Conservation (phyloP, 1,140 invertebrate genomes). For the Brachionus angularis region DNA sequence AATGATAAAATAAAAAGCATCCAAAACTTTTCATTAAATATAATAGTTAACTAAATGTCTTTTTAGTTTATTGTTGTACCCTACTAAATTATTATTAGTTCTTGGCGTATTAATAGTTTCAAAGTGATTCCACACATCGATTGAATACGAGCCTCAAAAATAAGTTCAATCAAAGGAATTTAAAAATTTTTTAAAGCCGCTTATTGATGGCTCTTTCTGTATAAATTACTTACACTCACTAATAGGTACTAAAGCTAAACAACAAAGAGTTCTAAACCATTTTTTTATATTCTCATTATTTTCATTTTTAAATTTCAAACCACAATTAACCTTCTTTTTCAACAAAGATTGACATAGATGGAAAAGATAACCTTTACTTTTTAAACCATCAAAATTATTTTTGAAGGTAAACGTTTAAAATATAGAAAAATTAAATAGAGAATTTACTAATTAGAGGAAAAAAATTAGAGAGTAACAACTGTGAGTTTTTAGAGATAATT, state of each 20-base stretch:
- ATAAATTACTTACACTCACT: background rate
- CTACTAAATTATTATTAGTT: background rate
- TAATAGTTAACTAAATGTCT: too few species aligned
- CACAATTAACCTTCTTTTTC: background rate
- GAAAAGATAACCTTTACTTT: background rate
- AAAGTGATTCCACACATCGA: background rate
- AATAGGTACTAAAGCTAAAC: background rate
- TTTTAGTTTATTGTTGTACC: background rate
- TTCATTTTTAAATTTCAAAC: background rate
- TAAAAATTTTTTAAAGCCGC: background rate
- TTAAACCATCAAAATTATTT: background rate
- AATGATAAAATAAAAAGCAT: too few species aligned
- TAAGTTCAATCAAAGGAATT: background rate
- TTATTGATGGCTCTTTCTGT: background rate
- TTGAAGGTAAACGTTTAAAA: too few species aligned
- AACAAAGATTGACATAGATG: background rate
- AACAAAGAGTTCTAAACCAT: background rate
- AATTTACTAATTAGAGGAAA: too few species aligned
- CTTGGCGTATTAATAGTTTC: background rate
- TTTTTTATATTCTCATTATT: background rate
- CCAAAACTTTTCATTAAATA: too few species aligned
- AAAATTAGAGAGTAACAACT: too few species aligned
- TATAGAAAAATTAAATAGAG: too few species aligned
- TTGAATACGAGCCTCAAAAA: background rate
- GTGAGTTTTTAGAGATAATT: too few species aligned